Evolutionary conservation across 2,888 invertebrate species (phyloP), one percentile per base, ranked within the genome.

Genomic region (Perdita meconis): DNA sequence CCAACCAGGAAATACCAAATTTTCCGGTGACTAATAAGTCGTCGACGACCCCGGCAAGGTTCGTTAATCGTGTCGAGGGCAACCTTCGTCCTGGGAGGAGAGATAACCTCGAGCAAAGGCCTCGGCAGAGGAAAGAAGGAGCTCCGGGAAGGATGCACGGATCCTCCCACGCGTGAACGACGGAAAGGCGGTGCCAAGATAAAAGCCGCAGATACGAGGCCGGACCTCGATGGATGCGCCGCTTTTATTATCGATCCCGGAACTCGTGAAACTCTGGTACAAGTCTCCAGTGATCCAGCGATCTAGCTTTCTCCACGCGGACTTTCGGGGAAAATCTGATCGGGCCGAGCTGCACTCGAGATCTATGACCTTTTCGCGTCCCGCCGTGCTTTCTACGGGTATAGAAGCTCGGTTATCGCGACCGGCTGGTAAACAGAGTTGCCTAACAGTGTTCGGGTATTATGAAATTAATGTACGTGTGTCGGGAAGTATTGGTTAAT

Each of bases 91-190:
- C 59, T 26, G 38, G 24, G 36, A 38, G 55, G 55, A 50, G 44
- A 50, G 67, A 50, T 55, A 68, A 65, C 68, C 53, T 61, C 12
- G 70, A 59, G 63, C 40, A 65, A 59, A 61, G 50, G 1, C 24
- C 50, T 26, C 57, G 57, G 34, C n/a, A 66, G 12, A 36, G 44
- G 10, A 24, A 22, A 42, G 63, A 67, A 44, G 61, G 47, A 59
- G 26, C 63, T 26, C 22, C 55, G 47, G 53, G 19, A 65, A 80
- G 82, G 80, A 83, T 78, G 66, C 57, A 44, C 16, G 66, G 57
- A 73, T 73, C 83, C 68, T 78, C 81, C 83, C 68, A 83, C 83
- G 78, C 78, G 50, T 42, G 53, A 75, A 78, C 78, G 72, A 67
- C 72, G 72, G 72, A 78, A 83, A 72, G 83, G 78, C 77, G 80